Conservation (phyloP, 2,797 vertebrate genomes). For the Anolis apletophallus region DNA sequence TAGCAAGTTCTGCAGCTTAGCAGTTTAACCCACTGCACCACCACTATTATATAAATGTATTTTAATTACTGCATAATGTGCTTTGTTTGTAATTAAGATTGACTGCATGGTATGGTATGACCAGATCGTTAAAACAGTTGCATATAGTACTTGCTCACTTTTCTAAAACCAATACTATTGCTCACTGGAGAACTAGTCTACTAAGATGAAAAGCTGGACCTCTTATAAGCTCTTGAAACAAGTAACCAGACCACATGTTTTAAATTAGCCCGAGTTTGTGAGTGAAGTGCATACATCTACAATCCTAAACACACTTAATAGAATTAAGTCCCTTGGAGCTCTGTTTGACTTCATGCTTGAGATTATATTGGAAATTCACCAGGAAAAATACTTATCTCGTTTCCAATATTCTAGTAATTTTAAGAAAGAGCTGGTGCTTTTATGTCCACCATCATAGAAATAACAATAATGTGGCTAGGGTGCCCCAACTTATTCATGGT, state of each 20-base stretch:
- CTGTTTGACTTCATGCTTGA: neutral
- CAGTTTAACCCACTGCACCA: too few species aligned
- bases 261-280: neutral
- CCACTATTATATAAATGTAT: slow-evolving; percentile 35
- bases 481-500: neutral
- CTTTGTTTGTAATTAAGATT: slow-evolving; percentile 31
- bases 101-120: slow-evolving; percentile 32
- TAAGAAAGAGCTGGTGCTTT: neutral
- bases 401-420: neutral
- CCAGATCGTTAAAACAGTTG: slow-evolving; percentile 19
- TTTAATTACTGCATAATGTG: slow-evolving; percentile 34
- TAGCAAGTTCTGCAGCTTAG: too few species aligned
- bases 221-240: slow-evolving; percentile 1
- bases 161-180: slow-evolving; percentile 33
- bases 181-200: neutral
- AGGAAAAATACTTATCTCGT: neutral
- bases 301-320: neutral
- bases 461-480: neutral
- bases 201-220: neutral
- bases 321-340: neutral
- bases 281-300: neutral
- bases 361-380: neutral
- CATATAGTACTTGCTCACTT: slow-evolving; percentile 28
- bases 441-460: neutral
- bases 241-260: neutral